These are phyloP conservation scores for Vipera latastei DNA, from an alignment of 2,797 vertebrate species.

Conservation along the genomic window DNA sequence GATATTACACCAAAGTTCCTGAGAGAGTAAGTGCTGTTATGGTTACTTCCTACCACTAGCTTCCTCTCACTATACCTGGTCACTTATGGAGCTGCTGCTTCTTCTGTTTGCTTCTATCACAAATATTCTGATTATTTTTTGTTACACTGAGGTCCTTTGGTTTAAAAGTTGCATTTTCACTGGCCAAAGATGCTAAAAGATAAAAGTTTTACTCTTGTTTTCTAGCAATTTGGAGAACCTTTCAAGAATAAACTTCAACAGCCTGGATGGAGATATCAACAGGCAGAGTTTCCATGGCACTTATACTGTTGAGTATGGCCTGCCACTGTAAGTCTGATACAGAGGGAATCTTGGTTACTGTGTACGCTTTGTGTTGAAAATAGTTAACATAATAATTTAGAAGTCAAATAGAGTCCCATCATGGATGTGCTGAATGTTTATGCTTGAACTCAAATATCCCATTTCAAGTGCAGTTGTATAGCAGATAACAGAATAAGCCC, in stretches of 20 bases:
- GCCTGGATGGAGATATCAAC: constrained; percentile 62
- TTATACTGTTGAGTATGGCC: constrained; percentile 50
- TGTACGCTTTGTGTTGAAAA: neutral
- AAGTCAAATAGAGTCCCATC: neutral
- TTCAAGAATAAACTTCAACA: constrained; percentile 69
- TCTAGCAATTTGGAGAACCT: constrained; percentile 65
- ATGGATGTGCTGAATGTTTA: neutral
- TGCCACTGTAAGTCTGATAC: constrained; percentile 64
- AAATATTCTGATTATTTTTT: rapidly evolving
- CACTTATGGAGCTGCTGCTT: no score
- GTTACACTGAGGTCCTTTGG: neutral
- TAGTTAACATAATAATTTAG: neutral
- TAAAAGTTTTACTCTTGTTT: neutral
- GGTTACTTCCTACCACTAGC: neutral
- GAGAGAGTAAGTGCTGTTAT: constrained; percentile 66
- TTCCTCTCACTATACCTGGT: neutral
- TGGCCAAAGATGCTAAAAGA: neutral
- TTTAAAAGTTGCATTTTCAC: neutral
- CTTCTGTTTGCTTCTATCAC: neutral
- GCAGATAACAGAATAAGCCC: neutral
- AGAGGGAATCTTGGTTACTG: neutral
- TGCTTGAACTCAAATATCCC: neutral
- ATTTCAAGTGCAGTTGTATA: neutral
- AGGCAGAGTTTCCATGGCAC: constrained; percentile 70
- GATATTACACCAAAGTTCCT: constrained; percentile 50